Percentiles rank a stretch among this genome's conserved stretches.
Conservation (phyloP, 1,140 invertebrate genomes). For the Drosophila persimilis region DNA sequence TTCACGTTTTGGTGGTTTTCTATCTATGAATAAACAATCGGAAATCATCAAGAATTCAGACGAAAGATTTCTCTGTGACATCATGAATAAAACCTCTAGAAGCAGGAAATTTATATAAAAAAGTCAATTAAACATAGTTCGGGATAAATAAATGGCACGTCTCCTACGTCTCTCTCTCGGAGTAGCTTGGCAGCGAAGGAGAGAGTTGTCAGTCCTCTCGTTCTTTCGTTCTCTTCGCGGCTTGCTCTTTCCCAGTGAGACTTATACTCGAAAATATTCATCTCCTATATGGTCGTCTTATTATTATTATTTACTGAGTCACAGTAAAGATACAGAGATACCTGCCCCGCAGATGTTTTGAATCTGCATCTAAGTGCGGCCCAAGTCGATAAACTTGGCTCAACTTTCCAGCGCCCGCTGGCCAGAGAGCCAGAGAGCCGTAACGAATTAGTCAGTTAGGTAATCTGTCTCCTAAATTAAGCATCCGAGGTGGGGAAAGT, state of each 20-base stretch:
- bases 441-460: slow-evolving; percentile 58
- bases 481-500: slow-evolving; percentile 38
- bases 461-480: slow-evolving; percentile 69
- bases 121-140: too few species aligned
- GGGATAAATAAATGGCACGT: too few species aligned
- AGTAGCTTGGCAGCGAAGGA: too few species aligned
- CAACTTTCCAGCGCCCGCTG: neutral
- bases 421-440: neutral
- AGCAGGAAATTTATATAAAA: too few species aligned
- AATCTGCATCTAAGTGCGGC: neutral
- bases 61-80: slow-evolving; percentile 1
- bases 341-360: neutral
- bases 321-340: too few species aligned
- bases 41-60: slow-evolving; percentile 31
- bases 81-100: neutral
- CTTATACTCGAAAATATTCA: too few species aligned
- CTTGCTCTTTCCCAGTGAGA: too few species aligned
- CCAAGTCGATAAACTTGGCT: slow-evolving; percentile 28
- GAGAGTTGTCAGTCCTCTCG: too few species aligned
- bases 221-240: too few species aligned
- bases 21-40: slow-evolving; percentile 22
- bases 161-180: too few species aligned
- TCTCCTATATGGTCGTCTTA: too few species aligned
- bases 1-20: slow-evolving; percentile 24
- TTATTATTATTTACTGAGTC: too few species aligned